These are phyloP conservation scores for Pilophorus perplexus DNA, from an alignment of 2,888 invertebrate species.

Conservation along the genomic window DNA sequence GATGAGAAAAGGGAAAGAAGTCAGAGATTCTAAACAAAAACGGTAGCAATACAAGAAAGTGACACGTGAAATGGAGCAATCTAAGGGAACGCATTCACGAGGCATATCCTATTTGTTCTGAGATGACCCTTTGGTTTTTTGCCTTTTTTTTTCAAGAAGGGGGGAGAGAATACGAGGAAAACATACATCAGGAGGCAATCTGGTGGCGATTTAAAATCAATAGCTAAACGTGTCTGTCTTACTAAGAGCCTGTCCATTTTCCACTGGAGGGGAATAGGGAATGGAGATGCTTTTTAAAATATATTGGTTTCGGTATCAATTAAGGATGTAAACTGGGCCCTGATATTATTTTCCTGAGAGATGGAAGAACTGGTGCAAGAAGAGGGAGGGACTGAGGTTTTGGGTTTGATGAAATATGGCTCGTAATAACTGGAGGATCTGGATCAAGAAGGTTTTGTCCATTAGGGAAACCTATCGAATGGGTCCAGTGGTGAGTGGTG, in stretches of 20 bases:
- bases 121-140: constrained; percentile 23
- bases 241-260: constrained; percentile 15
- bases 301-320: constrained; percentile 15
- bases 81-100: constrained; percentile 15
- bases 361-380: too few species aligned
- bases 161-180: neutral
- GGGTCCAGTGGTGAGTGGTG: neutral
- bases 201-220: constrained; percentile 32
- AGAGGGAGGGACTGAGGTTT: too few species aligned
- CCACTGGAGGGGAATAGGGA: too few species aligned
- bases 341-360: too few species aligned
- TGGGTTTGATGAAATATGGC: neutral
- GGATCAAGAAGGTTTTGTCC: constrained; percentile 3
- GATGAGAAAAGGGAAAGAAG: neutral
- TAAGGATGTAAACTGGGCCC: constrained; percentile 1
- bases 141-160: too few species aligned
- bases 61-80: constrained; percentile 22
- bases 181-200: constrained; percentile 27
- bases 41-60: constrained; percentile 10
- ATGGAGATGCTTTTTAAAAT: neutral
- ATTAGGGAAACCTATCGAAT: constrained; percentile 1
- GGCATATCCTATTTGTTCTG: constrained; percentile 23
- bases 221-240: constrained; percentile 33
- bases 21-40: constrained; percentile 3
- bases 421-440: neutral